A percentile compares a stretch with the other conserved stretches of the same genome.
phyloP scores from a whole-genome alignment of 2,113 vertebrate species.

The Lampris megalopsis region DNA sequence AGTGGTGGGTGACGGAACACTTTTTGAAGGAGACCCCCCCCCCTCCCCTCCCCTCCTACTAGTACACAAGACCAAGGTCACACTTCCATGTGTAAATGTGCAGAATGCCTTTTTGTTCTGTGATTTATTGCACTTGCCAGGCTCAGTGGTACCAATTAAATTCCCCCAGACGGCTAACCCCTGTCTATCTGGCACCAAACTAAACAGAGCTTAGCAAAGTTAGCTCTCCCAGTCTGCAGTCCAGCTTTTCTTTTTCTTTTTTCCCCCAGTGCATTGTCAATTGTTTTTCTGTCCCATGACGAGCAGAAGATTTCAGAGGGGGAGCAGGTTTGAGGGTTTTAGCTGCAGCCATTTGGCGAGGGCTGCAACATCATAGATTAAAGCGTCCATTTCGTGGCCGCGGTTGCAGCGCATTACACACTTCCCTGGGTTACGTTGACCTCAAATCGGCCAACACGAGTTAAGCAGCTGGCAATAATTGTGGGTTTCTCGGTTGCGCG shows the following conservation, averaged over 20 bases:
- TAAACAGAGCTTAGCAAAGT: conserved; percentile 33
- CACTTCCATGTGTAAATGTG: conserved; percentile 15
- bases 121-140: conserved; percentile 40
- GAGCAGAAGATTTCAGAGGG: conserved; percentile 33
- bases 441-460: conserved; percentile 27
- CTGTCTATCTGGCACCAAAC: conserved; percentile 32
- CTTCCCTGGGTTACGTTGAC: background rate
- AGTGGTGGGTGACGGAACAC: conserved; percentile 20
- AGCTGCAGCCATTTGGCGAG: conserved; percentile 7
- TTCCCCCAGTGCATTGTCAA: conserved; percentile 4
- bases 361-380: conserved; percentile 17
- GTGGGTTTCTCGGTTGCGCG: background rate
- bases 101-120: background rate
- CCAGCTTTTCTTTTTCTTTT: conserved; percentile 33
- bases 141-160: conserved; percentile 53
- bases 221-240: conserved; percentile 35
- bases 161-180: conserved; percentile 26
- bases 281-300: conserved; percentile 32
- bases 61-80: conserved; percentile 45
- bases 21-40: too few species aligned
- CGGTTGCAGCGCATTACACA: conserved; percentile 1
- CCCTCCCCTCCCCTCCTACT: background rate
- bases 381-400: conserved; percentile 14
- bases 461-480: conserved; percentile 37
- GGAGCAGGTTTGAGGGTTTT: conserved; percentile 11